These are phyloP conservation scores for Chrysogorgia sp. DNA, from an alignment of 92 coral and sea anemone genomes.

Conservation along the genomic window DNA sequence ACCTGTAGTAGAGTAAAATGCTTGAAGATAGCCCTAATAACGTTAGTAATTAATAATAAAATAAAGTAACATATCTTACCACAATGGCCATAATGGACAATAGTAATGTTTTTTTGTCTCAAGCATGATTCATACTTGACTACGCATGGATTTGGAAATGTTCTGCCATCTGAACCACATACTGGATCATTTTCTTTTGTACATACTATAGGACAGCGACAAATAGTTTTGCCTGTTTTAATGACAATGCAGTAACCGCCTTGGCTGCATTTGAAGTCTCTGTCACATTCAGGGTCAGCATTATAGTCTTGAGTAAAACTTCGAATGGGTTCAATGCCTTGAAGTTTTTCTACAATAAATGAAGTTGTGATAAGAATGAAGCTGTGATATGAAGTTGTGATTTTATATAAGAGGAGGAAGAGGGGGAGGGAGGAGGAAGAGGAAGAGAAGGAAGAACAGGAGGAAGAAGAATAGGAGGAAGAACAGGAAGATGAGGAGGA, in stretches of 20 bases:
- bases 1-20: no score
- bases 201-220: slow-evolving; percentile 41
- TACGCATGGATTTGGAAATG: slow-evolving; percentile 83
- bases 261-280: slow-evolving; percentile 3
- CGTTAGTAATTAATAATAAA: no score
- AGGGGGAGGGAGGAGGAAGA: no score
- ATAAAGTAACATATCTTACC: slow-evolving; percentile 56
- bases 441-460: no score
- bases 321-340: slow-evolving; percentile 6
- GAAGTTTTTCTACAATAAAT: slow-evolving; percentile 28
- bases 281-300: slow-evolving; percentile 15
- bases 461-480: no score
- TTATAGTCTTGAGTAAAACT: not conserved
- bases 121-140: slow-evolving; percentile 76
- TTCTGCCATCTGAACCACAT: slow-evolving; percentile 89
- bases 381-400: no score
- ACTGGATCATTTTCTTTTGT: slow-evolving; percentile 85
- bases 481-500: no score
- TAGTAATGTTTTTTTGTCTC: slow-evolving; percentile 70
- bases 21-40: no score
- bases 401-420: no score
- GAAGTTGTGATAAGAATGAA: no score
- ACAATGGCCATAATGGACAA: slow-evolving; percentile 77
- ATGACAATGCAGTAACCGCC: slow-evolving; percentile 29
- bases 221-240: slow-evolving; percentile 32